Conservation (phyloP, 2,113 vertebrate genomes). For the Ammodytes marinus region DNA sequence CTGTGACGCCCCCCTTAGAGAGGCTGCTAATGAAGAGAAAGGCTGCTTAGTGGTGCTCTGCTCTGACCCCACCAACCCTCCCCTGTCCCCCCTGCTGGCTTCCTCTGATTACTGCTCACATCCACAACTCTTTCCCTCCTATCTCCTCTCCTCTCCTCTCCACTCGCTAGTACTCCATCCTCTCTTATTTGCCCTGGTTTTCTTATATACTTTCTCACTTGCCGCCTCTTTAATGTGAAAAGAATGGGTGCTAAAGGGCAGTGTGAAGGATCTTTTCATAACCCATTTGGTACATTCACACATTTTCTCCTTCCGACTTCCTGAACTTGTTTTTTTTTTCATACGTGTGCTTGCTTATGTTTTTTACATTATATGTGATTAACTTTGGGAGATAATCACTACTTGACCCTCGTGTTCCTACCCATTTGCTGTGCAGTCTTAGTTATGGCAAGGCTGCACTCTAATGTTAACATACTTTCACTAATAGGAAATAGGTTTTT, state of each 20-base stretch:
- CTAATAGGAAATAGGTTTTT: conserved; percentile 8
- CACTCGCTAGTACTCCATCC: conserved; percentile 9
- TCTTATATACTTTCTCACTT: conserved; percentile 26
- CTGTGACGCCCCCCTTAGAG: conserved; percentile 90
- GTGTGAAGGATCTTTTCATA: conserved; percentile 26
- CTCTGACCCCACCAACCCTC: conserved; percentile 91
- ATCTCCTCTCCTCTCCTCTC: conserved; percentile 16
- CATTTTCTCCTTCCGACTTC: neutral
- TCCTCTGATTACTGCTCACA: conserved; percentile 78
- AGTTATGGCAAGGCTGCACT: conserved; percentile 13
- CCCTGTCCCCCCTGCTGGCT: conserved; percentile 82
- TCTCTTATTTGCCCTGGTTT: conserved; percentile 35
- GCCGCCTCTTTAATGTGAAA: conserved; percentile 34
- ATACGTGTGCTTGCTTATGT: conserved; percentile 43
- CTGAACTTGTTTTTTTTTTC: neutral
- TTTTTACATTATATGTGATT: conserved; percentile 79
- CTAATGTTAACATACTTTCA: conserved; percentile 30
- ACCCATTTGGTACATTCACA: conserved; percentile 2
- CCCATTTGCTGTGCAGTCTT: conserved; percentile 16
- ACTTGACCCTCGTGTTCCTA: conserved; percentile 26
- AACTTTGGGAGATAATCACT: conserved; percentile 29
- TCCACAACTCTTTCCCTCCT: conserved; percentile 46
- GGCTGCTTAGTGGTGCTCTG: conserved; percentile 92
- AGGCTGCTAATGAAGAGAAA: conserved; percentile 96
- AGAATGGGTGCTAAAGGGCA: conserved; percentile 24